These are phyloP conservation scores for Balearica regulorum DNA, from an alignment of 2,797 vertebrate genomes.

Conservation along the genomic window DNA sequence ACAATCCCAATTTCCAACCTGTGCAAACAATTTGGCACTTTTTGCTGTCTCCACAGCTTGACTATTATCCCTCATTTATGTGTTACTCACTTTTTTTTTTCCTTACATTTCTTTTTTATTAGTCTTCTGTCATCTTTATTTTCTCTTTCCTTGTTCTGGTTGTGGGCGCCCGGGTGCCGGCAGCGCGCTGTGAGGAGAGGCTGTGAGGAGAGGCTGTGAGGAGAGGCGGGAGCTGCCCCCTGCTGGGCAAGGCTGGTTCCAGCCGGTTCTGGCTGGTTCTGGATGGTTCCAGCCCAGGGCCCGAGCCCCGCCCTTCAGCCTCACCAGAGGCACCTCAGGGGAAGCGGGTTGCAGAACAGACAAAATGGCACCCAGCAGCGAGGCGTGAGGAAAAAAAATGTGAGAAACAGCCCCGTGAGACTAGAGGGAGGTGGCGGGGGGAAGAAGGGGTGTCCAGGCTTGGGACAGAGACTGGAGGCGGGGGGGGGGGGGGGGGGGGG, in stretches of 20 bases:
- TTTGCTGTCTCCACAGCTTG: neutral
- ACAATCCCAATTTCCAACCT: too few relatives aligned
- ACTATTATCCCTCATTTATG: neutral
- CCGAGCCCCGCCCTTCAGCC: neutral
- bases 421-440: accelerated
- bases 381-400: accelerated
- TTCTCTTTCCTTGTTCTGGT: accelerated
- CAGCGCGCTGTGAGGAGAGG: too few relatives aligned
- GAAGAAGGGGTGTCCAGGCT: neutral
- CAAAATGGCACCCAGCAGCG: accelerated
- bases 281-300: neutral
- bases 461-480: too few relatives aligned
- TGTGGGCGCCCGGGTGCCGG: accelerated
- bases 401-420: accelerated
- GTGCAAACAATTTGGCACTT: accelerated
- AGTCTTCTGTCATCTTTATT: neutral
- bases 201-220: neutral
- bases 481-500: too few relatives aligned
- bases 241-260: accelerated
- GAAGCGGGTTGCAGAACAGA: accelerated
- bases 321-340: neutral
- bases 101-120: neutral
- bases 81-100: neutral
- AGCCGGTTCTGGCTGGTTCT: accelerated
- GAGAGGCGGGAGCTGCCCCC: neutral